Conservation (phyloP, 2,797 vertebrate species). For the Tapirus indicus region DNA sequence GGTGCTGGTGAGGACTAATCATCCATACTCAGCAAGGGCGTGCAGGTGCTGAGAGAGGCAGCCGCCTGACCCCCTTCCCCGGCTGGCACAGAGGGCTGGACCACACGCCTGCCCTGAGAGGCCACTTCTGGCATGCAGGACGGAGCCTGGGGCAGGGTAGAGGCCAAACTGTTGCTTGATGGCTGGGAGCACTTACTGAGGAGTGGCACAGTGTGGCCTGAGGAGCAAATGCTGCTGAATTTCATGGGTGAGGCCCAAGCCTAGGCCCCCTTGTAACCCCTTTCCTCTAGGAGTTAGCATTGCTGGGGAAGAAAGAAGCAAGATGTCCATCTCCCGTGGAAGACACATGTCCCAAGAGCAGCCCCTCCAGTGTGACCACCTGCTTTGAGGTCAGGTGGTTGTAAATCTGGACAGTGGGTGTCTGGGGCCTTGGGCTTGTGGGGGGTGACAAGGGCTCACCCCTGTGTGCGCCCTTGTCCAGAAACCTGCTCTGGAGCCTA, state of each 20-base stretch:
- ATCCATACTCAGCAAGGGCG: not conserved
- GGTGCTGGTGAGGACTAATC: slow-evolving; percentile 40
- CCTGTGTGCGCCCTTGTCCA: not conserved
- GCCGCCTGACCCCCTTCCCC: not conserved
- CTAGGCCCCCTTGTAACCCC: rapidly evolving
- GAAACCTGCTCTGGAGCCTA: not conserved
- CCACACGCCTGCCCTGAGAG: too few species aligned
- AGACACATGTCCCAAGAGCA: not conserved
- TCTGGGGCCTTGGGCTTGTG: not conserved
- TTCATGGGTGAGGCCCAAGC: not conserved
- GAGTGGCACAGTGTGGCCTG: rapidly evolving
- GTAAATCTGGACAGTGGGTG: not conserved
- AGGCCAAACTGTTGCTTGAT: rapidly evolving
- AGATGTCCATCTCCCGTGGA: rapidly evolving
- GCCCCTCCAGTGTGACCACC: rapidly evolving
- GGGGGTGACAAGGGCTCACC: not conserved
- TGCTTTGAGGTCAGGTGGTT: not conserved
- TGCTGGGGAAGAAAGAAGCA: not conserved
- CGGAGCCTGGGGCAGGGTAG: rapidly evolving
- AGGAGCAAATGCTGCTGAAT: not conserved
- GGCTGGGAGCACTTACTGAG: not conserved
- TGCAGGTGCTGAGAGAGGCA: slow-evolving; percentile 10
- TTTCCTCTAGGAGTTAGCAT: not conserved
- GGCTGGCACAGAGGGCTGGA: not conserved
- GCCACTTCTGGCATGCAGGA: not conserved